Percentiles rank a stretch among this genome's conserved stretches.
These are phyloP conservation scores for Ceratina australensis DNA, from an alignment of 1,140 invertebrate species.

Conservation along the genomic window DNA sequence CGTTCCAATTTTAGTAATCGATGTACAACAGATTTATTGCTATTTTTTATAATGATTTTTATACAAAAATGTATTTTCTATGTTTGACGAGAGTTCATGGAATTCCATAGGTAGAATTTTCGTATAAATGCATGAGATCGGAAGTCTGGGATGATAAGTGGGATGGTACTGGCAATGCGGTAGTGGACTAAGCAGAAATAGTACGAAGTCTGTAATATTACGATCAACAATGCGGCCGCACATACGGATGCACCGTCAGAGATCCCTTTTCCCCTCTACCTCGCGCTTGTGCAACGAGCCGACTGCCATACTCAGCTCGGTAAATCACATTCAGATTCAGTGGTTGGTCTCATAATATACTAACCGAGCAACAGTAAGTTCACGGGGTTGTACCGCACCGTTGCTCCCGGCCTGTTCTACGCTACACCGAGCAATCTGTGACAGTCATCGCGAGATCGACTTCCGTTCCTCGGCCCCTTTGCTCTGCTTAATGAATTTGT, in stretches of 20 bases:
- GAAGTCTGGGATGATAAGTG: slow-evolving; percentile 39
- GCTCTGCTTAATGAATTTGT: slow-evolving; percentile 25
- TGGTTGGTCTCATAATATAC: slow-evolving; percentile 61
- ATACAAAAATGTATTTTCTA: no score
- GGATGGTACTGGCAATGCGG: slow-evolving; percentile 47
- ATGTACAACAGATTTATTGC: no score
- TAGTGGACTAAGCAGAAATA: slow-evolving; percentile 46
- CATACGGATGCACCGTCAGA: slow-evolving; percentile 34
- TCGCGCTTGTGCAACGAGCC: slow-evolving; percentile 9
- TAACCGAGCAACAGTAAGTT: slow-evolving; percentile 52
- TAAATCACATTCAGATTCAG: slow-evolving; percentile 73
- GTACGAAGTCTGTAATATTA: slow-evolving; percentile 43
- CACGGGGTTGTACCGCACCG: slow-evolving; percentile 20
- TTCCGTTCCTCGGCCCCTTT: slow-evolving; percentile 54
- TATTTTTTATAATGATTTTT: no score
- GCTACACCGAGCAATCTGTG: slow-evolving; percentile 36
- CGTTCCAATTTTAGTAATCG: no score
- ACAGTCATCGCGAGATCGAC: slow-evolving; percentile 48
- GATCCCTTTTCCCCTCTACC: background rate
- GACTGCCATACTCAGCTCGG: slow-evolving; percentile 30
- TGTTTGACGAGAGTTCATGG: no score
- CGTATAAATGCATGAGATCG: no score
- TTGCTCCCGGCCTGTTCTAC: slow-evolving; percentile 17
- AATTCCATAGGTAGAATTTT: no score
- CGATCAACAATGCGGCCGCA: slow-evolving; percentile 53